These are phyloP conservation scores for Heptranchias perlo DNA, from an alignment of 2,113 vertebrate species.

Conservation along the genomic window DNA sequence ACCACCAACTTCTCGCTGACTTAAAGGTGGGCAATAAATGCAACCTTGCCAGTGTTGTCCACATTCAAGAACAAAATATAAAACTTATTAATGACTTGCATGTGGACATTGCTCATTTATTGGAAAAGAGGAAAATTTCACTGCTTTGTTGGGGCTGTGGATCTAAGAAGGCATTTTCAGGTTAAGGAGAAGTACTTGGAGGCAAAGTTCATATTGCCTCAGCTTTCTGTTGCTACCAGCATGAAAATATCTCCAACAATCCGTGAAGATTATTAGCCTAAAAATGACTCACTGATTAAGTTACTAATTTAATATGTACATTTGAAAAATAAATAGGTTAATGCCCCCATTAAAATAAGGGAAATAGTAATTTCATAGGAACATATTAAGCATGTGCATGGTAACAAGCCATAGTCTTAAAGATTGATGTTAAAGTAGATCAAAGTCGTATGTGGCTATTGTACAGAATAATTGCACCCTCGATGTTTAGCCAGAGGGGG, in stretches of 20 bases:
- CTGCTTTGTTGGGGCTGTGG: background rate
- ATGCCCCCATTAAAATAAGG: background rate
- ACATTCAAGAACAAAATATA: no score
- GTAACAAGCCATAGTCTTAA: background rate
- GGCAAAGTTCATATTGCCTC: background rate
- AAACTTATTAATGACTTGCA: no score
- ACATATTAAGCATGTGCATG: background rate
- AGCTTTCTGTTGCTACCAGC: background rate
- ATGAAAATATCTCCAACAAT: background rate
- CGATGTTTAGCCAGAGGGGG: background rate
- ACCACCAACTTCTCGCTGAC: background rate
- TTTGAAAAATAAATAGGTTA: no score
- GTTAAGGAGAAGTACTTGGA: background rate
- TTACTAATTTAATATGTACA: background rate
- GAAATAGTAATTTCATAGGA: background rate
- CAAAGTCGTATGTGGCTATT: background rate
- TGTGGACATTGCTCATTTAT: background rate
- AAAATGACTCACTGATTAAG: background rate
- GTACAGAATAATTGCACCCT: background rate
- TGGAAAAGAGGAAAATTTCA: background rate
- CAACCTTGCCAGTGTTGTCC: no score
- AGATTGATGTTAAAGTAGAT: background rate
- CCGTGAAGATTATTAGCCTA: background rate
- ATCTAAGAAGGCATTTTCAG: background rate
- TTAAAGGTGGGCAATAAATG: background rate